These are phyloP conservation scores for Scaptomyza reducta DNA, from an alignment of 2,888 invertebrate species.

Conservation along the genomic window DNA sequence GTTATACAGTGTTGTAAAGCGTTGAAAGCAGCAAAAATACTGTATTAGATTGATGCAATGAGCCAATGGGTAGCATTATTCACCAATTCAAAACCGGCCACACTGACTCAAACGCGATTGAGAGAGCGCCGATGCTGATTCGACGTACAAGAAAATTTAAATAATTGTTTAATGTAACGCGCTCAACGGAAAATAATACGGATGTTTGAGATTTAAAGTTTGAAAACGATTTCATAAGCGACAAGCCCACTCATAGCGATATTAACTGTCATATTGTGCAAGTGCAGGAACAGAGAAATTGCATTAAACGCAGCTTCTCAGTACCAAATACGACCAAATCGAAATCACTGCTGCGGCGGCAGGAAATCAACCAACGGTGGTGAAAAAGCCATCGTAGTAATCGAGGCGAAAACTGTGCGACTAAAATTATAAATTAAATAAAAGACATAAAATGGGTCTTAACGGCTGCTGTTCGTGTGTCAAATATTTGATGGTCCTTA, in stretches of 20 bases:
- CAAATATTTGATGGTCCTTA: conserved; percentile 83
- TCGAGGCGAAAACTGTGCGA: conserved; percentile 19
- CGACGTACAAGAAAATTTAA: conserved; percentile 63
- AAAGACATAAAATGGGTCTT: conserved; percentile 79
- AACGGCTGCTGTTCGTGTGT: conserved; percentile 84
- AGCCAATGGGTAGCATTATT: conserved; percentile 7
- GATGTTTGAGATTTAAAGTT: conserved; percentile 33
- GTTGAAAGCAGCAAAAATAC: not conserved
- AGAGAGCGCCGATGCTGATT: conserved; percentile 54
- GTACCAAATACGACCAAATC: conserved; percentile 37
- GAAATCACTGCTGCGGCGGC: conserved; percentile 35
- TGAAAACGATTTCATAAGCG: conserved; percentile 8
- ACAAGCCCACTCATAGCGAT: not conserved
- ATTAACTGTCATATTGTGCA: conserved; percentile 15
- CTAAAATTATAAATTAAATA: conserved; percentile 31
- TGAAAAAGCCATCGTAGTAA: conserved; percentile 32
- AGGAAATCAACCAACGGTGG: conserved; percentile 56
- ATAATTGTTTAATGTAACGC: conserved; percentile 56
- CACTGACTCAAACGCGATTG: conserved; percentile 44
- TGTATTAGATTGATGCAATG: not conserved
- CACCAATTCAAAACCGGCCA: conserved; percentile 23
- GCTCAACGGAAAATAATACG: conserved; percentile 50
- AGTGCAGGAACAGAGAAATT: conserved; percentile 30
- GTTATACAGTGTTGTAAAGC: conserved; percentile 26
- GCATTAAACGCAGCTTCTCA: conserved; percentile 48